Conservation (phyloP, 1,140 invertebrate genomes). For the Delia radicum region DNA sequence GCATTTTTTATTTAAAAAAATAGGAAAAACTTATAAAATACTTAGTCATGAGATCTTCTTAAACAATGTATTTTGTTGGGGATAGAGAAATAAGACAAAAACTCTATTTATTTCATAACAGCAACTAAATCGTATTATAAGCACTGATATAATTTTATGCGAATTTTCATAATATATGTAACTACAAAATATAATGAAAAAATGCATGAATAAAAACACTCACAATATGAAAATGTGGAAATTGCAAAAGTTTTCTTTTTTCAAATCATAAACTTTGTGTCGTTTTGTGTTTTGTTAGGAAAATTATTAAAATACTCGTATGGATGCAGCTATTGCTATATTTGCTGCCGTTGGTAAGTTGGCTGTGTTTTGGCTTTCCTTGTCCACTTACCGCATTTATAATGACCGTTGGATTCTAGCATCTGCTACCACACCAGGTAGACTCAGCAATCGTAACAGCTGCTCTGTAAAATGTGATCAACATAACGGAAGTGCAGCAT, state of each 20-base stretch:
- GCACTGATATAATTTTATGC: conserved; percentile 2
- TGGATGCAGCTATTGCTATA: not conserved
- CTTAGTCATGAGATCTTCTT: too few relatives aligned
- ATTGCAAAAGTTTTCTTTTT: conserved; percentile 4
- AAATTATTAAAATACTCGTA: too few relatives aligned
- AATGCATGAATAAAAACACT: not conserved
- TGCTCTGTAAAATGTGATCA: conserved; percentile 20
- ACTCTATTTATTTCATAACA: not conserved
- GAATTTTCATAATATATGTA: conserved; percentile 22
- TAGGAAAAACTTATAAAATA: too few relatives aligned
- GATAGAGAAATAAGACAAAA: too few relatives aligned
- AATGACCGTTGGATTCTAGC: not conserved
- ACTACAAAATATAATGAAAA: not conserved
- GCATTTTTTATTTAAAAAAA: too few relatives aligned
- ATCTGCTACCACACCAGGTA: not conserved
- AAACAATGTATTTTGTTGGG: too few relatives aligned
- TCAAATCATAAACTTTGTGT: not conserved
- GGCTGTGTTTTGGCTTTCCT: not conserved
- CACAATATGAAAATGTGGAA: conserved; percentile 21
- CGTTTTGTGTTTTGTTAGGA: not conserved
- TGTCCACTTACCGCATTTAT: conserved; percentile 14
- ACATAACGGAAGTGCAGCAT: conserved; percentile 16
- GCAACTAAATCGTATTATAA: conserved; percentile 6
- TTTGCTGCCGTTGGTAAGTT: not conserved
- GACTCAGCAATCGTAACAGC: conserved; percentile 6